A percentile compares a stretch with the other conserved stretches of the same genome.
Conservation (phyloP, 2,797 vertebrate genomes). For the Anguilla megastoma region DNA sequence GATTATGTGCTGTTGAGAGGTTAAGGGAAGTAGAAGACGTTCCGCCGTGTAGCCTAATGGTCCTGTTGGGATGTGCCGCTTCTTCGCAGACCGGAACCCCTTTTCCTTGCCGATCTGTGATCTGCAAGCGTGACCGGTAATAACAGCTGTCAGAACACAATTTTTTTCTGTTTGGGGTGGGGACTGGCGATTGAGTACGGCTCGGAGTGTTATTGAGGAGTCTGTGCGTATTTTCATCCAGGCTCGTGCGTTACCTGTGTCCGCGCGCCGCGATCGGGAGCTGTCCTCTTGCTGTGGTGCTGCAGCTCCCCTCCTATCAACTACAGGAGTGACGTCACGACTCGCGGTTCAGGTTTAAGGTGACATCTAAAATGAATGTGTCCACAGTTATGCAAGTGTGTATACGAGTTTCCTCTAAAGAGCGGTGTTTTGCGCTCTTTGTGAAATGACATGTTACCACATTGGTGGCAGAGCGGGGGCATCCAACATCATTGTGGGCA, state of each 20-base stretch:
- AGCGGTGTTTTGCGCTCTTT: neutral
- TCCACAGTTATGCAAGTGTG: slow-evolving; percentile 27
- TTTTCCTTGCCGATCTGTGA: slow-evolving; percentile 68
- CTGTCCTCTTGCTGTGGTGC: slow-evolving; percentile 70
- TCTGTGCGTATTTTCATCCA: slow-evolving; percentile 35
- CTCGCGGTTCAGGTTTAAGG: slow-evolving; percentile 39
- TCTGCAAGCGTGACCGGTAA: slow-evolving; percentile 57
- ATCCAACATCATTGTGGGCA: neutral
- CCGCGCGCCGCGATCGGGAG: slow-evolving; percentile 60
- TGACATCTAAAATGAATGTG: slow-evolving; percentile 40
- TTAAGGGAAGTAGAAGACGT: slow-evolving; percentile 69
- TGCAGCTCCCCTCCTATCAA: slow-evolving; percentile 58
- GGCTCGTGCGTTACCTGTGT: slow-evolving; percentile 50
- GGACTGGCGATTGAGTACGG: slow-evolving; percentile 25
- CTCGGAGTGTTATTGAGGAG: slow-evolving; percentile 30
- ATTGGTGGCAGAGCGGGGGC: neutral
- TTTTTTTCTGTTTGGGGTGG: slow-evolving; percentile 27
- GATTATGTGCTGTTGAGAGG: slow-evolving; percentile 66
- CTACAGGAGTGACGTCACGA: slow-evolving; percentile 47
- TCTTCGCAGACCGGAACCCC: slow-evolving; percentile 60
- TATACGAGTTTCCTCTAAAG: neutral
- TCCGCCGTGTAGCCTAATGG: slow-evolving; percentile 35
- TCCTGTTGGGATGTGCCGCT: slow-evolving; percentile 54
- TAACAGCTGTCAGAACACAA: slow-evolving; percentile 44
- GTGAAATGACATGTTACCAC: neutral